Percentiles rank a stretch among this genome's conserved stretches.
Evolutionary conservation across 2,113 vertebrate species (phyloP).

Genomic region (Eidolon helvum): DNA sequence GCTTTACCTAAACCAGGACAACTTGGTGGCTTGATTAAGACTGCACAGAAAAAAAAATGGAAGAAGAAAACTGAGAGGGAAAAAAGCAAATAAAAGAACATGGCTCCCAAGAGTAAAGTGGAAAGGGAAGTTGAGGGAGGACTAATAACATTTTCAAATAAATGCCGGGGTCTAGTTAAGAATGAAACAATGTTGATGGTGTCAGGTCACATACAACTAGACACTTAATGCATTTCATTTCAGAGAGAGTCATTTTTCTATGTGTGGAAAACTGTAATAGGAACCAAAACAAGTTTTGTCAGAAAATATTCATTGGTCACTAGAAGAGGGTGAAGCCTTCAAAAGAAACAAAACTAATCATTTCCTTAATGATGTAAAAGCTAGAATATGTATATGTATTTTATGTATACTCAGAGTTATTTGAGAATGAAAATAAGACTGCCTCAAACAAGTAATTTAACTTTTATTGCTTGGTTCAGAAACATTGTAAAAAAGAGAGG

Average conservation of each 20-base stretch:
- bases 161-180: slow-evolving; percentile 24
- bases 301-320: slow-evolving; percentile 25
- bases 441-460: neutral
- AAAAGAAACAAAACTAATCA: neutral
- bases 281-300: slow-evolving; percentile 28
- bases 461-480: neutral
- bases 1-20: neutral
- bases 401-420: neutral
- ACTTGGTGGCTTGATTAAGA: neutral
- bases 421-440: slow-evolving; percentile 3
- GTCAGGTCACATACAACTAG: slow-evolving; percentile 28
- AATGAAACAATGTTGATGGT: slow-evolving; percentile 33
- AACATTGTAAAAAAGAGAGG: neutral
- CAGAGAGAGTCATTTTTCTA: slow-evolving; percentile 10
- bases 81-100: neutral
- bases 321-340: neutral
- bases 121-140: neutral
- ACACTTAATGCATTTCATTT: slow-evolving; percentile 19
- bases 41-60: neutral
- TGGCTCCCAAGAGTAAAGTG: neutral
- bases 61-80: neutral
- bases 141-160: slow-evolving; percentile 38
- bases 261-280: neutral
- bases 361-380: neutral
- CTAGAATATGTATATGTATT: neutral